phyloP scores from a whole-genome alignment of 2,113 vertebrate species.

The Nematolebias whitei region DNA sequence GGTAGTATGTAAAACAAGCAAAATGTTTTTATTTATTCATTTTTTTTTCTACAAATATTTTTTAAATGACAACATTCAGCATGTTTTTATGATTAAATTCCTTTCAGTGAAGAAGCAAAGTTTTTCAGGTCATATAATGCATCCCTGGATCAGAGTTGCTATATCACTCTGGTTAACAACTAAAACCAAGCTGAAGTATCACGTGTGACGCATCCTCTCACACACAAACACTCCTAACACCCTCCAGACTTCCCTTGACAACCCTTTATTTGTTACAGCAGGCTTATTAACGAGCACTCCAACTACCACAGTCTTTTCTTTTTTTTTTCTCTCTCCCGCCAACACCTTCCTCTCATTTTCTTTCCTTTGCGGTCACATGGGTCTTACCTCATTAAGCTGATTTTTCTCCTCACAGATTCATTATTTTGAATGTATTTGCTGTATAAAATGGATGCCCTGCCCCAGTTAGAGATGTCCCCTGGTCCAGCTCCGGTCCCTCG shows the following conservation, averaged over 20 bases:
- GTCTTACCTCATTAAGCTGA: conserved; percentile 69
- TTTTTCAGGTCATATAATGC: conserved; percentile 21
- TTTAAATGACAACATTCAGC: too few species aligned
- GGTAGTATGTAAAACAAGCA: too few species aligned
- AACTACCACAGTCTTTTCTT: conserved; percentile 46
- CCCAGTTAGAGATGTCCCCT: conserved; percentile 71
- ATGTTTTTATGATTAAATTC: too few species aligned
- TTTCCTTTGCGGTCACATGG: conserved; percentile 49
- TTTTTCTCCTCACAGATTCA: conserved; percentile 69
- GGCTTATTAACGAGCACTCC: conserved; percentile 67
- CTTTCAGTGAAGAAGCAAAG: conserved; percentile 5
- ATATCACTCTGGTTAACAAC: conserved; percentile 30
- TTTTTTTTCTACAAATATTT: too few species aligned
- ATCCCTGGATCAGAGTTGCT: conserved; percentile 12
- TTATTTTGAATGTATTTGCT: conserved; percentile 63
- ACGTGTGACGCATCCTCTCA: conserved; percentile 36
- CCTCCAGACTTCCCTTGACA: conserved; percentile 48
- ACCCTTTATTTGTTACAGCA: conserved; percentile 62
- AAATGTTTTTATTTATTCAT: too few species aligned
- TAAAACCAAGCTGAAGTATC: conserved; percentile 12
- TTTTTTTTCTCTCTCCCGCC: neutral
- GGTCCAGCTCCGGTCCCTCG: conserved; percentile 56
- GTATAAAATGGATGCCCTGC: conserved; percentile 69
- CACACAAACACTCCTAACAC: conserved; percentile 21
- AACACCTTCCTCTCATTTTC: conserved; percentile 31